phyloP scores from a whole-genome alignment of 2,113 vertebrate genomes.

The Xiphophorus maculatus region DNA sequence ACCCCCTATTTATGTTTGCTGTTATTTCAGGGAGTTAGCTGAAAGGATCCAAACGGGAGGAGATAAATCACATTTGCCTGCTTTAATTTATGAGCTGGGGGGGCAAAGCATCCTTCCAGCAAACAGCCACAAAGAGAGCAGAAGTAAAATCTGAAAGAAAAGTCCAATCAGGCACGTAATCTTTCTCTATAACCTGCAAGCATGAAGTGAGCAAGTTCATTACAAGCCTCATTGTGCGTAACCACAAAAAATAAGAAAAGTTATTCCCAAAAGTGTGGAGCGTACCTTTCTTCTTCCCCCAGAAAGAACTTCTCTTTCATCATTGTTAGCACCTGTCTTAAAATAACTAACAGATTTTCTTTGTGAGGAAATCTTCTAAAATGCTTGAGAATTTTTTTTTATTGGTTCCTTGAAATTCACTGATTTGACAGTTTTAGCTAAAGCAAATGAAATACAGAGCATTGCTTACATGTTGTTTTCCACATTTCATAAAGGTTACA shows the following conservation, averaged over 20 bases:
- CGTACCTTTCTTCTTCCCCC: slow-evolving; percentile 32
- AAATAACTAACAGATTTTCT: slow-evolving; percentile 36
- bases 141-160: slow-evolving; percentile 31
- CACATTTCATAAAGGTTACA: not conserved
- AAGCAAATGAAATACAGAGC: not conserved
- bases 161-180: slow-evolving; percentile 28
- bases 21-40: slow-evolving; percentile 78
- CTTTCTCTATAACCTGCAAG: slow-evolving; percentile 43
- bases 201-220: slow-evolving; percentile 42
- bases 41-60: slow-evolving; percentile 64
- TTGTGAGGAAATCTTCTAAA: slow-evolving; percentile 54
- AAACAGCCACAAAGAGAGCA: slow-evolving; percentile 25
- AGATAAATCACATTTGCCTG: slow-evolving; percentile 74
- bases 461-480: not conserved
- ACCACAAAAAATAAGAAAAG: slow-evolving; percentile 55
- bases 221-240: slow-evolving; percentile 59
- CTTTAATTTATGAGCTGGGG: slow-evolving; percentile 73
- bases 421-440: slow-evolving; percentile 8
- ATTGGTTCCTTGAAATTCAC: slow-evolving; percentile 41
- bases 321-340: slow-evolving; percentile 59
- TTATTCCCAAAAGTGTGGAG: slow-evolving; percentile 42
- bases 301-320: slow-evolving; percentile 54
- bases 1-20: slow-evolving; percentile 77
- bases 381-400: slow-evolving; percentile 43
- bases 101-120: slow-evolving; percentile 50